Evolutionary conservation across 2,797 vertebrate genomes (phyloP).

Genomic region (Melanotaenia nigrans): DNA sequence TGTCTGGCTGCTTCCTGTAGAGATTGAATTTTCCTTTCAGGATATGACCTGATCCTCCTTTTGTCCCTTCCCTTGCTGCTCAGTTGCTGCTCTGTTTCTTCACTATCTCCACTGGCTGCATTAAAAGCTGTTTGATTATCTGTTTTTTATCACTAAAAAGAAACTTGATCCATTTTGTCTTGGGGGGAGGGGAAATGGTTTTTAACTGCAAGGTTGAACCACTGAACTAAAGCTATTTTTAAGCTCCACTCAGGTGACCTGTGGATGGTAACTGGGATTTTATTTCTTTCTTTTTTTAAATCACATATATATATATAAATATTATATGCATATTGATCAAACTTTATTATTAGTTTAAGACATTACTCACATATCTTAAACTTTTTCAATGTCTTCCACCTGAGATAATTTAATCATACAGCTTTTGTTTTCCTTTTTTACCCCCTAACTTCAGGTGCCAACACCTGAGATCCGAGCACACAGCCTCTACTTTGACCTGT

Average conservation of each 20-base stretch:
- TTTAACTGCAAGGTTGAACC: constrained; percentile 23
- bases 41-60: constrained; percentile 62
- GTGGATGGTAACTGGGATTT: constrained; percentile 2
- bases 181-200: constrained; percentile 41
- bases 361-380: constrained; percentile 10
- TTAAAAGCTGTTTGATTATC: constrained; percentile 51
- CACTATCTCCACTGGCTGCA: constrained; percentile 28
- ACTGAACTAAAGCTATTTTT: constrained; percentile 35
- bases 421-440: background rate
- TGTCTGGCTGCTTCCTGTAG: constrained; percentile 69
- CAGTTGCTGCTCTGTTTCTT: constrained; percentile 6
- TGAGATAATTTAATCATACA: constrained; percentile 8
- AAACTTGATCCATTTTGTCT: constrained; percentile 54
- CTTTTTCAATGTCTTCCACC: background rate
- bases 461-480: constrained; percentile 87
- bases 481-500: constrained; percentile 85
- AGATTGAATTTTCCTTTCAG: constrained; percentile 77
- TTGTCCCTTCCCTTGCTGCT: constrained; percentile 30
- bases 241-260: constrained; percentile 23
- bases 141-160: constrained; percentile 59
- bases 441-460: constrained; percentile 75
- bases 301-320: background rate
- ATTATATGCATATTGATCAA: background rate
- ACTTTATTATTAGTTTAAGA: background rate
- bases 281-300: background rate